phyloP scores from a whole-genome alignment of 2,888 invertebrate genomes.

The Platycnemis pennipes region DNA sequence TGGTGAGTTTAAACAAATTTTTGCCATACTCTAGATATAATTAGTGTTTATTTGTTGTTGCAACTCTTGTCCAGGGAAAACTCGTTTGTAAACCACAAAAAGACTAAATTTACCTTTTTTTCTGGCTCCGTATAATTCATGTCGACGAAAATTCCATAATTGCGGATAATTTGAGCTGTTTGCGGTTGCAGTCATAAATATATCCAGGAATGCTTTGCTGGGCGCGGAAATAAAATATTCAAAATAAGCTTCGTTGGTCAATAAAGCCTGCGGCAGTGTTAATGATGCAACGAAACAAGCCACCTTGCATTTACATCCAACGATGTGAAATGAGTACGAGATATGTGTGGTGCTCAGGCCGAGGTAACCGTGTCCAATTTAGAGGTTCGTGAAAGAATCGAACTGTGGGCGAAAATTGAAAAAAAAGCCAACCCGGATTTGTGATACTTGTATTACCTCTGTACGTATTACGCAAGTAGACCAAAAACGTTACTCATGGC shows the following conservation, averaged over 20 bases:
- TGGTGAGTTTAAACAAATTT: not conserved
- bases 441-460: too few relatives aligned
- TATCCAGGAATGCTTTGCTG: not conserved
- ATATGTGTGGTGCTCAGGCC: not conserved
- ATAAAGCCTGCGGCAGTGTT: not conserved
- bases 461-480: not conserved
- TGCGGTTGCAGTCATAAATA: not conserved
- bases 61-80: not conserved
- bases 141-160: not conserved
- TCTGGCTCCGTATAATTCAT: not conserved
- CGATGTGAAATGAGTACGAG: not conserved
- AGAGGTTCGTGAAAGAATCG: not conserved
- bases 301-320: not conserved
- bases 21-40: not conserved
- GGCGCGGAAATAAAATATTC: not conserved
- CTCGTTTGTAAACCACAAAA: not conserved
- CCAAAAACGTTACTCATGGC: not conserved
- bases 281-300: not conserved
- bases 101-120: not conserved
- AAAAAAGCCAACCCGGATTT: not conserved
- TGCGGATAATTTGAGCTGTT: slow-evolving; percentile 6
- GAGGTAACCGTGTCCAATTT: not conserved
- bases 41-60: not conserved
- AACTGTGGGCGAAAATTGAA: not conserved
- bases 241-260: not conserved